Base-by-base conservation (phyloP, 2,888 invertebrate species). In the Actias luna region DNA sequence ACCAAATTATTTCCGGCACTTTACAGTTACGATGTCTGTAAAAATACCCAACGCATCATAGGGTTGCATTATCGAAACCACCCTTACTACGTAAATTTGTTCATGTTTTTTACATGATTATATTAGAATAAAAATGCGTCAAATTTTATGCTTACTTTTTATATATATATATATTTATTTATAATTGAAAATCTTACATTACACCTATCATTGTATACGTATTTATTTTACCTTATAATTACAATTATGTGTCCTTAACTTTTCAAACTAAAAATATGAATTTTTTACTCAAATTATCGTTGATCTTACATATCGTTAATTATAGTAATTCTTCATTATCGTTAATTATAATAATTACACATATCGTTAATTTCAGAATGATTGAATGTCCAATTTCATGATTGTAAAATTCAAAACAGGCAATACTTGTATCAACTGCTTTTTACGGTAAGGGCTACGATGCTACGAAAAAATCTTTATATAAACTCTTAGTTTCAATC, bases 31-130 rank as follows among this genome's bases (percentile, higher is more conserved):
- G 61, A n/a, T 55, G 57, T n/a, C 55, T 55, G 57, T 36, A 61
- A 61, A 55, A 61, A 61, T 57, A 61, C 55, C 57, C 55, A 25
- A 61, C 25, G 55, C 55, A 16, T 46, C 55, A 29, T 27, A 55
- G 55, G 46, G 22, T 55, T 27, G 57, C 55, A 14, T 42, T 18
- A 46, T 22, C 12, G 22, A 52, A 27, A 36, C 50, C 5, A 5
- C 61, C 57, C 61, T 25, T 61, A 61, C 61, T 27, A 61, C 27
- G 36, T 31, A 31, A 35, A 35, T 29, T 35, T 7, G 4, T 14
- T 16, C 1, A 27, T 27, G 1, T 25, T 10, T 52, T 0, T 29
- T 16, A 10, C 1, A 27, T 14, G 27, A 5, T 16, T 10, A 14
- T 27, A 14, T 52, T 25, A 27, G 16, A 27, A 16, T 5, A 52